Conservation (phyloP, 2,797 vertebrate genomes). For the Pseudochromis fuscus region DNA sequence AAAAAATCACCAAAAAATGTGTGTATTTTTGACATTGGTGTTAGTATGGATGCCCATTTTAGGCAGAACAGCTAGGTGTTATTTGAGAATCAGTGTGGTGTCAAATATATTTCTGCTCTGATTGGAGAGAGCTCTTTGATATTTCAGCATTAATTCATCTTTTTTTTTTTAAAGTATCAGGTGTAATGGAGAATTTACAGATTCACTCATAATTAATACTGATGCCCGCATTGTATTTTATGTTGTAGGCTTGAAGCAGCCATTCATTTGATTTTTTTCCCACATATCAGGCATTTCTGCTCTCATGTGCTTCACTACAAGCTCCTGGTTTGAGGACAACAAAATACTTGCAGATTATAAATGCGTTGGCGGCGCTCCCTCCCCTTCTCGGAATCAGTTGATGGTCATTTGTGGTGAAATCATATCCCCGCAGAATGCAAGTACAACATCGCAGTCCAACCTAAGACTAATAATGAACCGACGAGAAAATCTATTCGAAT, state of each 20-base stretch:
- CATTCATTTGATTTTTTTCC: conserved; percentile 19
- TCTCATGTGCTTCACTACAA: conserved; percentile 24
- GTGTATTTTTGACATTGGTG: neutral
- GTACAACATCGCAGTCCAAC: conserved; percentile 74
- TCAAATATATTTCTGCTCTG: neutral
- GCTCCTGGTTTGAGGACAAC: conserved; percentile 57
- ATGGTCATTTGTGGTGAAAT: conserved; percentile 84
- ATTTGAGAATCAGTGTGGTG: conserved; percentile 10
- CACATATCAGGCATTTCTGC: conserved; percentile 27
- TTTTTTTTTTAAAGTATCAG: conserved; percentile 8
- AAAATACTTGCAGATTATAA: conserved; percentile 70
- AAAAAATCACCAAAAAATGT: neutral
- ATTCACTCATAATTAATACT: conserved; percentile 12
- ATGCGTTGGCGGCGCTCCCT: conserved; percentile 70
- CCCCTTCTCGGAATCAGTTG: conserved; percentile 77
- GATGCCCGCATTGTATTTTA: conserved; percentile 17
- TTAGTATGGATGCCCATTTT: neutral
- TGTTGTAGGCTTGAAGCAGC: conserved; percentile 25
- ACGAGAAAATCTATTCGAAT: conserved; percentile 68
- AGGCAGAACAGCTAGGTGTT: neutral
- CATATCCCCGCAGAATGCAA: conserved; percentile 73
- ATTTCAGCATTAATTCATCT: neutral
- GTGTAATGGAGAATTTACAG: conserved; percentile 1
- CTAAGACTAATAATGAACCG: conserved; percentile 79
- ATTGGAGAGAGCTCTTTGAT: neutral